Conservation (phyloP, 92 coral and sea anemone genomes). For the Chrysogorgia sp. region DNA sequence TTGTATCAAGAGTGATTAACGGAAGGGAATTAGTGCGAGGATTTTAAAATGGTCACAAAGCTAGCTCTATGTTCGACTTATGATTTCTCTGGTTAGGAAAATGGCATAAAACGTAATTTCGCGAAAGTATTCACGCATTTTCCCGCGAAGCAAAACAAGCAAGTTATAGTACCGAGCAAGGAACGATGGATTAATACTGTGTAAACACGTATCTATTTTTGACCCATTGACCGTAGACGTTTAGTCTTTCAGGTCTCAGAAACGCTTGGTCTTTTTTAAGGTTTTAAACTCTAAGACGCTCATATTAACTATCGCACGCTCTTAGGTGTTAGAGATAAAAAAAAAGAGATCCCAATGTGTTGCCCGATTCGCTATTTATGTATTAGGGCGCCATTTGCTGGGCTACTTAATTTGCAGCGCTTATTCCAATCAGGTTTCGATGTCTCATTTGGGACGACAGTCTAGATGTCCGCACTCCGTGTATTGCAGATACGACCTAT, state of each 20-base stretch:
- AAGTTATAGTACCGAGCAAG: too few species aligned
- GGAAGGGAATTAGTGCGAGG: neutral
- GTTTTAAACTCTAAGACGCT: conserved; percentile 10
- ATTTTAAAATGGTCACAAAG: neutral
- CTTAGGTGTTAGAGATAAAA: too few species aligned
- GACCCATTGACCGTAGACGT: conserved; percentile 7
- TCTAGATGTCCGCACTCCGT: neutral
- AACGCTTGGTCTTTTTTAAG: conserved; percentile 11
- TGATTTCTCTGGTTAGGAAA: too few species aligned
- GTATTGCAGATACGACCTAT: neutral
- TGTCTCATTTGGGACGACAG: neutral
- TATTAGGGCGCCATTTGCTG: neutral
- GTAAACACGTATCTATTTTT: conserved; percentile 33
- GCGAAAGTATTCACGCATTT: too few species aligned
- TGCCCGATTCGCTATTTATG: too few species aligned
- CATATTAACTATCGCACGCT: neutral
- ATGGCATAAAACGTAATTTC: too few species aligned
- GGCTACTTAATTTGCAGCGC: neutral
- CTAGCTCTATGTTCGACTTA: neutral
- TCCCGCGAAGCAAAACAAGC: conserved; percentile 5
- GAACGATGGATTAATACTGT: conserved; percentile 1
- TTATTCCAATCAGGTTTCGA: too few species aligned
- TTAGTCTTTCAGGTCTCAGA: neutral
- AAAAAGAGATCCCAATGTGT: too few species aligned
- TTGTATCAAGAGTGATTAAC: neutral